Percentiles rank a stretch among this genome's conserved stretches.
Evolutionary conservation across 2,113 vertebrate species (phyloP).

Genomic region (Panurus biarmicus): DNA sequence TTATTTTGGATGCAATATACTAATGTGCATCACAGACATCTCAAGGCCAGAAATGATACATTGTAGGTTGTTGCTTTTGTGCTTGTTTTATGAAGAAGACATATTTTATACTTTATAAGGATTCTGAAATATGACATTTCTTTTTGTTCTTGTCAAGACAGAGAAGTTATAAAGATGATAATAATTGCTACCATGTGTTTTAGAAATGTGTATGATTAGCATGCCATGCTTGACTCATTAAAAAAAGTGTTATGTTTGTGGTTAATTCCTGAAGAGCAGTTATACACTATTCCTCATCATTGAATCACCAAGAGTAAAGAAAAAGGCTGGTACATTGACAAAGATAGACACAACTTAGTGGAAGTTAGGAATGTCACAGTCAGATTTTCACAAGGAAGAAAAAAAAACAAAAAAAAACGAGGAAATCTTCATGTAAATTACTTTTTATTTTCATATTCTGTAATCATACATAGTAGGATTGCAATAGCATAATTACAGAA

Average conservation of each 20-base stretch:
- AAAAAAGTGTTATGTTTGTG: not conserved
- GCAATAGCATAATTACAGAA: not conserved
- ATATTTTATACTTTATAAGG: not conserved
- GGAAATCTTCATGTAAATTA: not conserved
- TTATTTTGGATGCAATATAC: not conserved
- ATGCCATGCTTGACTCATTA: not conserved
- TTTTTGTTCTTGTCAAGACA: not conserved
- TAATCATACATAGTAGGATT: not conserved
- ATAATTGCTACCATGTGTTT: not conserved
- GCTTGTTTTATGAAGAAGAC: not conserved
- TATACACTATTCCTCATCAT: not conserved
- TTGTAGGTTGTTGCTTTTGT: not conserved
- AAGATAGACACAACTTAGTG: not conserved
- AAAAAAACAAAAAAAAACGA: not conserved
- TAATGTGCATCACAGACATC: not conserved
- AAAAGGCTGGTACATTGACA: fast-evolving
- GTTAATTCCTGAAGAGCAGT: not conserved
- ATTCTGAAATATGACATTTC: not conserved
- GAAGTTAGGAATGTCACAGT: not conserved
- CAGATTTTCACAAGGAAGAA: not conserved
- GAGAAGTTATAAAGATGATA: not conserved
- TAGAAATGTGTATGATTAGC: not conserved
- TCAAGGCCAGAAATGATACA: not conserved
- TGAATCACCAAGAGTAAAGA: not conserved
- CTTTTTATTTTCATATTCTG: not conserved